Base-by-base conservation (phyloP, 2,888 invertebrate genomes). In the Xanthia icteritia region DNA sequence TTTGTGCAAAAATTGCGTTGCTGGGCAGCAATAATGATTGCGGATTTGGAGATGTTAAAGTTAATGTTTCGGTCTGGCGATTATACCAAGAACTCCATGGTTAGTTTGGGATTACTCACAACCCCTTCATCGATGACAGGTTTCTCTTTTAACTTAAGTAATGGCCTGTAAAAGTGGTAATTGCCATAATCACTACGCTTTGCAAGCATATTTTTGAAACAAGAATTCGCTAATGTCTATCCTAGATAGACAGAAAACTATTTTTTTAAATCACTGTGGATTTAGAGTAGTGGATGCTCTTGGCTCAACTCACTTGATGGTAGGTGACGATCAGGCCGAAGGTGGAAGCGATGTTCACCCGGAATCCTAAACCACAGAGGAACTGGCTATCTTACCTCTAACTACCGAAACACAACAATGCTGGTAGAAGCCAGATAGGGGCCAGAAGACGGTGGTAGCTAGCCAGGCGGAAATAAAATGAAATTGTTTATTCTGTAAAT, bases 1-100 rank as follows among this genome's bases (percentile, higher is more conserved):
- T 70, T 82, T 77, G 23, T 15, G 58, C 36, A 42, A 67, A 82
- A 77, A 82, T 63, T 66, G 27, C 77, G 56, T 58, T 77, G 27
- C 42, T 67, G 42, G 45, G 56, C 48, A 5, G 56, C 31, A 23
- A 42, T 45, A 63, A 51, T 51, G 51, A 31, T 27, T 61, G 61
- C 5, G 23, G 27, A 54, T 65, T 39, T 68, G 8, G 17, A 48
- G n/a, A 67, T 42, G 5, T 75, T 58, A 20, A 63, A 42, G 36
- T 23, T 45, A 68, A 75, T 56, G 27, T n/a, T 23, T 1, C 6
- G 13, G 17, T 42, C 58, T 9, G 20, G 39, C 2, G 48, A 39
- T 58, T 11, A n/a, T 36, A n/a, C n/a, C 31, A 58, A 15, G 2
- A 36, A 67, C 45, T 65, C 1, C 15, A 31, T 79, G 3, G 31